Evolutionary conservation across 2,113 vertebrate genomes (phyloP).

Genomic region (Lanius collurio): DNA sequence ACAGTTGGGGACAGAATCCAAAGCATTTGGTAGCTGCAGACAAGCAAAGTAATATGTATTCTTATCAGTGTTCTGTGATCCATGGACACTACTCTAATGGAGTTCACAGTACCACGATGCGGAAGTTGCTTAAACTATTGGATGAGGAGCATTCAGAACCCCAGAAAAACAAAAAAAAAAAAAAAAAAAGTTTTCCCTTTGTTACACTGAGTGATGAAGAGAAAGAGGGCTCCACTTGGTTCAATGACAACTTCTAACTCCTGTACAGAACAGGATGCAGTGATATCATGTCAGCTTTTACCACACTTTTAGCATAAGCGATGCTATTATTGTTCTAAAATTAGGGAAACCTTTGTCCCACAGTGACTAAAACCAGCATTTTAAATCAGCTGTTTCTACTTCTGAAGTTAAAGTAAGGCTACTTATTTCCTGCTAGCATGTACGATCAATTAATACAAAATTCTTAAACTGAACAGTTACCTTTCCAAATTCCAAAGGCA

Average conservation of each 20-base stretch:
- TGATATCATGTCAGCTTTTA: not conserved
- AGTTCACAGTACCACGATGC: not conserved
- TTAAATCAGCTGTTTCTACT: not conserved
- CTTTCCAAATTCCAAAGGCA: not conserved
- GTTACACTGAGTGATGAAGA: not conserved
- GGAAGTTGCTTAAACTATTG: not conserved
- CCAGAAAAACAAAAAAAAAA: not conserved
- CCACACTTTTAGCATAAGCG: not conserved
- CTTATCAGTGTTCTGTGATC: not conserved
- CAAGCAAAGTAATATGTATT: not conserved
- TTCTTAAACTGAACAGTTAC: not conserved
- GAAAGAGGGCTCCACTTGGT: not conserved
- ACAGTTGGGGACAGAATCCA: not conserved
- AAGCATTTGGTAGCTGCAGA: not conserved
- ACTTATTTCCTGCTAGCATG: not conserved
- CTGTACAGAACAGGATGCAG: not conserved
- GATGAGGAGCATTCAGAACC: not conserved
- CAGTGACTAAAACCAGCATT: not conserved
- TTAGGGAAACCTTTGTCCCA: not conserved
- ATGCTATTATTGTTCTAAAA: not conserved
- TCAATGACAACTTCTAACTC: not conserved
- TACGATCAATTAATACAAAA: not conserved
- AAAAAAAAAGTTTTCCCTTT: not conserved
- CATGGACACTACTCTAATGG: not conserved
- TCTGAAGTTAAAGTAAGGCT: not conserved